Conservation (phyloP, 1,140 invertebrate genomes). For the Drosophila truncata region DNA sequence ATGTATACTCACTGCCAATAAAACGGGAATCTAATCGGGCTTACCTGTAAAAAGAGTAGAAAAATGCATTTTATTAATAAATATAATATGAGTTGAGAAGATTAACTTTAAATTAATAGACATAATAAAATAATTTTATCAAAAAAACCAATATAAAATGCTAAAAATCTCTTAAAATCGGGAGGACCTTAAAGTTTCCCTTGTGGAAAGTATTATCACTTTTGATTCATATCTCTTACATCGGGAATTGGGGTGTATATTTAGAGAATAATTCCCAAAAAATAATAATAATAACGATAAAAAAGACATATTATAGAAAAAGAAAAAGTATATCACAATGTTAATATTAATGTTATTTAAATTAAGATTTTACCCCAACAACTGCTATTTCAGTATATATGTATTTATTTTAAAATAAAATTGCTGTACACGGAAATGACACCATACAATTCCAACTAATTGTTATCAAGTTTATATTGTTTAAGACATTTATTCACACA, state of each 20-base stretch:
- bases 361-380: no score
- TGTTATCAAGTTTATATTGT: constrained; percentile 21
- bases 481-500: constrained; percentile 27
- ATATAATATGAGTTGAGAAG: not conserved
- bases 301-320: no score
- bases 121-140: not conserved
- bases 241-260: no score
- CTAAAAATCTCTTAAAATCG: not conserved
- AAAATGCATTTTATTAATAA: constrained; percentile 10
- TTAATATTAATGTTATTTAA: no score
- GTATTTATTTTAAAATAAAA: not conserved
- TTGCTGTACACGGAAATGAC: not conserved
- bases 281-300: no score
- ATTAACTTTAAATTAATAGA: not conserved
- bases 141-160: no score
- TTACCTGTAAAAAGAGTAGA: constrained; percentile 62
- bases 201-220: not conserved
- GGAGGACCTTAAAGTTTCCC: no score
- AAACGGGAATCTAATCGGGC: constrained; percentile 57
- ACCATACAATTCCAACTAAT: constrained; percentile 15
- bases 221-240: not conserved
- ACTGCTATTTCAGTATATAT: not conserved
- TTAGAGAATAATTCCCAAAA: no score
- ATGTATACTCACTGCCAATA: constrained; percentile 29
- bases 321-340: no score